phyloP scores from a whole-genome alignment of 2,888 invertebrate species.

The Oasisia sp. region DNA sequence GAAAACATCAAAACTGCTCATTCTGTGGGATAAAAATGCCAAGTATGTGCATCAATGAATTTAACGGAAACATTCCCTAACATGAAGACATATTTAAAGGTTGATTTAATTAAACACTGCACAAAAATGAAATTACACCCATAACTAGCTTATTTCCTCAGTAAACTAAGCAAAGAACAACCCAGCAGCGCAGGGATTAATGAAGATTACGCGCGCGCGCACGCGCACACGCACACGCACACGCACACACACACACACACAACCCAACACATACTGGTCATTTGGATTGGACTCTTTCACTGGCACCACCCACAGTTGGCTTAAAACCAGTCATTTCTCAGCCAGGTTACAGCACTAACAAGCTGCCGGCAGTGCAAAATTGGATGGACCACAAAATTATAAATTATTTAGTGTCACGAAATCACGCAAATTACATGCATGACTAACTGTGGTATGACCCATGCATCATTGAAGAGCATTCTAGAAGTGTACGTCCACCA shows the following conservation, averaged over 20 bases:
- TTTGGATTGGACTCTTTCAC: too few relatives aligned
- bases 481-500: neutral
- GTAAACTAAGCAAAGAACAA: neutral
- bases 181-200: neutral
- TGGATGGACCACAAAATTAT: neutral
- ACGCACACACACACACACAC: too few relatives aligned
- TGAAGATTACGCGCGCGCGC: too few relatives aligned
- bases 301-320: too few relatives aligned
- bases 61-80: neutral
- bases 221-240: too few relatives aligned
- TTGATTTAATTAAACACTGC: neutral
- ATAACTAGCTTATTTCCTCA: neutral
- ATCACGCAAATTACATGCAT: conserved; percentile 6
- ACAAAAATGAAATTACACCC: neutral
- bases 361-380: neutral
- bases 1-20: too few relatives aligned
- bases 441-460: neutral
- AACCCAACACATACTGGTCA: too few relatives aligned
- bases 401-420: neutral
- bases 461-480: neutral
- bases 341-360: neutral
- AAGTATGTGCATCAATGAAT: too few relatives aligned
- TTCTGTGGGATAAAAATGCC: too few relatives aligned
- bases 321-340: neutral
- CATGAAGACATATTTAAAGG: neutral